Percentiles rank a stretch among this genome's conserved stretches.
Conservation (phyloP, 2,888 invertebrate genomes). For the Phoronis australis region DNA sequence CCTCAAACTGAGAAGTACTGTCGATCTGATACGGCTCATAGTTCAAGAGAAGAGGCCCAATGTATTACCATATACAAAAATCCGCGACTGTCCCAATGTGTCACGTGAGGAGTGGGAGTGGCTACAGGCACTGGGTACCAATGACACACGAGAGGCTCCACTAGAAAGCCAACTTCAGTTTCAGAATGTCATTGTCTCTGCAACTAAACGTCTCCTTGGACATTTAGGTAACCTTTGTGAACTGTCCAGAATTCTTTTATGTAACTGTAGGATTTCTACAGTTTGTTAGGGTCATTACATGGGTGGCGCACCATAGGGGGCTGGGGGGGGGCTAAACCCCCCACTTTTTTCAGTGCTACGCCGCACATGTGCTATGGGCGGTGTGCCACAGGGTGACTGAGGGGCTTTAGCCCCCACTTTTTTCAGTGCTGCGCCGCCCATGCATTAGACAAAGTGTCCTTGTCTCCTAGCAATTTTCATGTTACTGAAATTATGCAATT, state of each 20-base stretch:
- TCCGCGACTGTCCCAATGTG: conserved; percentile 91
- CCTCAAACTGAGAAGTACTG: conserved; percentile 91
- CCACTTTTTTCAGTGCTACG: too few relatives aligned
- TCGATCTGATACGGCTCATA: conserved; percentile 87
- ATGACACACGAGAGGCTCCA: conserved; percentile 21
- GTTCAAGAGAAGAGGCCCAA: conserved; percentile 90
- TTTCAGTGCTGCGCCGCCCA: too few relatives aligned
- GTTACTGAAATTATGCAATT: background rate
- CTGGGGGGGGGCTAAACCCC: too few relatives aligned
- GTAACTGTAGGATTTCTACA: too few relatives aligned
- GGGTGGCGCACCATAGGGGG: too few relatives aligned
- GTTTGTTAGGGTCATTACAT: too few relatives aligned
- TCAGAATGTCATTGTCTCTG: conserved; percentile 42
- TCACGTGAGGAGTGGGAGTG: conserved; percentile 97
- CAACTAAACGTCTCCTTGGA: conserved; percentile 42
- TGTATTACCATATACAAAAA: conserved; percentile 86
- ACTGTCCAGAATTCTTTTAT: background rate
- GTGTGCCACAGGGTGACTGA: too few relatives aligned
- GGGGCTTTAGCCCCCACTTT: too few relatives aligned
- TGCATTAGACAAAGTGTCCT: too few relatives aligned
- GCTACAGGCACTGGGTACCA: conserved; percentile 59
- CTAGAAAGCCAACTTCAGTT: conserved; percentile 50
- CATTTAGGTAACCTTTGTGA: conserved; percentile 35
- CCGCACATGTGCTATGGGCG: too few relatives aligned
- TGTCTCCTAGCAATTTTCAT: background rate